Evolutionary conservation across 2,888 invertebrate species (phyloP), one percentile per base, ranked within the genome.

Genomic region (Stegana nigrithorax): DNA sequence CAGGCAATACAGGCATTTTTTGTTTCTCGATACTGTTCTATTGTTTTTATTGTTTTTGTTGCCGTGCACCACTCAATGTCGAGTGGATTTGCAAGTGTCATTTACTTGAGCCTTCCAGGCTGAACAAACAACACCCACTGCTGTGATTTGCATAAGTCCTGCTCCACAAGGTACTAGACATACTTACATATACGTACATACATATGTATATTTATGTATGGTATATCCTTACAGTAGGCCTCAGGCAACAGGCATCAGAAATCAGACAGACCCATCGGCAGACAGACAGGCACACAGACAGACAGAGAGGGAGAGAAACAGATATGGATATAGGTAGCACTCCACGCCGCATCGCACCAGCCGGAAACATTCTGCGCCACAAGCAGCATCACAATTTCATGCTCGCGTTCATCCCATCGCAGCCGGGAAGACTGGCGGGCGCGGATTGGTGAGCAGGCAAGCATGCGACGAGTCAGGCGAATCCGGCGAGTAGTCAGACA

Each of bases 21-120:
- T 60, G 26, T 57, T n/a, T n/a, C n/a, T n/a, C n/a, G n/a, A n/a
- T n/a, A n/a, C n/a, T 59, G 26, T 21, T 51, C 57, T 64, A 25
- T 58, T 56, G 39, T 53, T 45, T 60, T 47, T 44, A 29, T 47
- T 53, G 45, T 12, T 45, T 36, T 32, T 50, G 4, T 47, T 51
- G 27, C 12, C 10, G 39, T 27, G 59, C 36, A 17, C 17, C 65
- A 63, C 63, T 70, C 65, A 64, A 66, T 68, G 64, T 70, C 64
- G 66, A 64, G 62, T 66, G 63, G 65, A 70, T 70, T 70, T 70
- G 70, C 67, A 68, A 66, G 68, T 67, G 70, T 68, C 70, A 66
- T 68, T 70, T 67, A 63, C 57, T 39, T 60, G 53, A 59, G 32
- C 25, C 32, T 19, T 25, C 39, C 56, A 29, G 29, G 10, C 36